Base-by-base conservation (phyloP, 2,113 vertebrate species). In the Ptyas mucosa region DNA sequence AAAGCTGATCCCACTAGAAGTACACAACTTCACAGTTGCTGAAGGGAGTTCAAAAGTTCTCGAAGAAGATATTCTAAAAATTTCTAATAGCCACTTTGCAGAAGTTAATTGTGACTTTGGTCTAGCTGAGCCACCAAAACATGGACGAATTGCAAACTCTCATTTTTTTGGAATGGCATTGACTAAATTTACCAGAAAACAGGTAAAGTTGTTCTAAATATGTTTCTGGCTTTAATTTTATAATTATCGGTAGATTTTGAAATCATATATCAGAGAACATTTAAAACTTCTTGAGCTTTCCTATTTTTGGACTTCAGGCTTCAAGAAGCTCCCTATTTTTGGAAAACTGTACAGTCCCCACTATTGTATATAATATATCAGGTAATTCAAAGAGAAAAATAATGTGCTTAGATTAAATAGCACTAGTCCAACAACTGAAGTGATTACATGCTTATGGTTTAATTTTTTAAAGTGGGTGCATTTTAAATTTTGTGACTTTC, bases 21-120 rank as follows among this genome's bases (percentile, higher is more conserved):
- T 98, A 52, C 97, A 97, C 86, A 99, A 99, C 96, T 97, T 99
- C 92, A 98, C 98, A 0, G 96, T 99, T 93, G 95, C 94, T 2
- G 99, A 99, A 97, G 98, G 98, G 8, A 97, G 97, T 15, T 98
- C 97, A 0, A 98, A 97, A 96, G 97, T 97, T 7, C 95, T 99
- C 87, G 95, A 98, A 1, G 96, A 98, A 95, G 98, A 98, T 43
- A 90, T 98, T 87, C 96, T 99, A 55, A 97, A 94, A 96, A 98
- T 99, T 94, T 95, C 96, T 85, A 98, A 96, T 95, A 95, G 93
- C 34, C 98, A 98, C 96, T 99, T 99, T 93, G 95, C 97, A 34
- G 97, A 97, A 95, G 93, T 98, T 89, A 97, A 98, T 96, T 99
- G 98, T 97, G 97, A 98, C 95, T 99, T 98, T 95, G 92, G 96